These are phyloP conservation scores for Epizoanthus rinbou DNA, from an alignment of 92 coral and sea anemone species.

Conservation along the genomic window DNA sequence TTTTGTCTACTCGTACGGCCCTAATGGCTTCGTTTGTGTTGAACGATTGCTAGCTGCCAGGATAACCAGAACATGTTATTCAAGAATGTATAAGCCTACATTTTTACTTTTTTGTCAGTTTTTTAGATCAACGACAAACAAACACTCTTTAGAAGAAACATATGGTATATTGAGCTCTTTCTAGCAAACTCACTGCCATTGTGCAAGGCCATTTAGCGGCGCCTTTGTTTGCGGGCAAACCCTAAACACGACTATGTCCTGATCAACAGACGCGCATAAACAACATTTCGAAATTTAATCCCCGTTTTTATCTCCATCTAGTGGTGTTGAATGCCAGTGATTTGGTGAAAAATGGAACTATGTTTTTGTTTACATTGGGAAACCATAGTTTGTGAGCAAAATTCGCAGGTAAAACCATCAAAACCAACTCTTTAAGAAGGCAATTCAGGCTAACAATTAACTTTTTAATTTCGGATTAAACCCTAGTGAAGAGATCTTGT, in stretches of 20 bases:
- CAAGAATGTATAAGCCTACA: background rate
- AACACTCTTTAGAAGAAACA: background rate
- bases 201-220: constrained; percentile 69
- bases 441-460: constrained; percentile 55
- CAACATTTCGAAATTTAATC: constrained; percentile 49
- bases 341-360: constrained; percentile 42
- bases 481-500: constrained; percentile 53
- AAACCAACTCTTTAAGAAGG: constrained; percentile 42
- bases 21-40: background rate
- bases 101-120: background rate
- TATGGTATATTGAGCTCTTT: constrained; percentile 3
- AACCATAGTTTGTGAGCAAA: constrained; percentile 35
- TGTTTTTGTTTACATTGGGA: constrained; percentile 48
- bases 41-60: background rate
- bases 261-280: constrained; percentile 51
- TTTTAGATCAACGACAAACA: background rate
- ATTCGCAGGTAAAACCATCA: constrained; percentile 3
- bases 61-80: background rate
- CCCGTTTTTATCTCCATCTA: constrained; percentile 19
- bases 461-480: constrained; percentile 60
- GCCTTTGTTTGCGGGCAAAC: constrained; percentile 53
- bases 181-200: constrained; percentile 29
- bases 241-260: constrained; percentile 56
- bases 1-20: constrained; percentile 4
- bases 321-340: constrained; percentile 27